A percentile compares a stretch with the other conserved stretches of the same genome.
Evolutionary conservation across 2,888 invertebrate species (phyloP).

Genomic region (Oligia fasciuncula): DNA sequence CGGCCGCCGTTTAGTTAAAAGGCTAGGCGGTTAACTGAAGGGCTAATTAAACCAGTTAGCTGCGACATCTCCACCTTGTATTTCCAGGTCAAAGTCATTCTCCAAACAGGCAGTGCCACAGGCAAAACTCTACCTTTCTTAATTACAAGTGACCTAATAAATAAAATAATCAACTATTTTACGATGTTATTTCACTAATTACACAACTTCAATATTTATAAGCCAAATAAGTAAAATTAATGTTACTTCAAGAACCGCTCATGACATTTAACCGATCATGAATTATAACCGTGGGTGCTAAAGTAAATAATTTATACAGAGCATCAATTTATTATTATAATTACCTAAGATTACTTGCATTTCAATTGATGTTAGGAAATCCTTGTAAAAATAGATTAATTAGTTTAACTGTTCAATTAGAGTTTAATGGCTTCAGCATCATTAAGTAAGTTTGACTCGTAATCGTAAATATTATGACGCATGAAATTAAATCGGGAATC

Average conservation of each 20-base stretch:
- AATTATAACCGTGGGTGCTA: slow-evolving; percentile 38
- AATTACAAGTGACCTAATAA: slow-evolving; percentile 28
- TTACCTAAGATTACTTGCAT: slow-evolving; percentile 26
- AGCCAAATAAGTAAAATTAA: slow-evolving; percentile 29
- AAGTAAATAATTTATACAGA: slow-evolving; percentile 30
- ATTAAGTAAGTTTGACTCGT: neutral
- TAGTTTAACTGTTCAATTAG: slow-evolving; percentile 7
- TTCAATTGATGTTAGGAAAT: slow-evolving; percentile 15
- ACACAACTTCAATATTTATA: slow-evolving; percentile 34
- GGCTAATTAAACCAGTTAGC: too few relatives aligned
- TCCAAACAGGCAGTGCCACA: neutral
- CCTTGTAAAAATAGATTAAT: slow-evolving; percentile 42
- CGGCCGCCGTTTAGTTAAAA: too few relatives aligned
- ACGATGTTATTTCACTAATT: slow-evolving; percentile 29
- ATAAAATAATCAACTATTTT: slow-evolving; percentile 16
- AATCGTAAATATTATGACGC: neutral
- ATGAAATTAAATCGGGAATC: neutral
- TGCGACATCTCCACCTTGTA: neutral
- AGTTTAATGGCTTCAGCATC: neutral
- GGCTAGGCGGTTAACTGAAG: too few relatives aligned
- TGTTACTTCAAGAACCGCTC: slow-evolving; percentile 27
- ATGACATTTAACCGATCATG: slow-evolving; percentile 37
- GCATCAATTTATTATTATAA: slow-evolving; percentile 45
- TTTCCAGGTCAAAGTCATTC: neutral
- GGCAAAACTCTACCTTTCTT: neutral